phyloP scores from a whole-genome alignment of 2,888 invertebrate species.

The Poecilobothrus nobilitatus region DNA sequence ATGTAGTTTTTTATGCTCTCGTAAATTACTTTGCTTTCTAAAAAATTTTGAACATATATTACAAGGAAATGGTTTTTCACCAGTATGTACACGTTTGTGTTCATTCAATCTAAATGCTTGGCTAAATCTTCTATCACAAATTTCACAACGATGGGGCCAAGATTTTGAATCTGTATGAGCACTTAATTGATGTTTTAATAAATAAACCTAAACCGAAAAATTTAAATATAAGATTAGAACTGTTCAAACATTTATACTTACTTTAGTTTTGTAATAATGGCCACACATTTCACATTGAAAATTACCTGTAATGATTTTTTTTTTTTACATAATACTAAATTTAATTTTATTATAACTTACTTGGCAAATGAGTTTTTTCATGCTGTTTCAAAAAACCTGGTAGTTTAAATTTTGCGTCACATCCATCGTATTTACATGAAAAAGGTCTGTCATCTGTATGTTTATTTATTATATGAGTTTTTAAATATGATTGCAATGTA shows the following conservation, averaged over 20 bases:
- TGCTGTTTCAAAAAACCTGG: too few relatives aligned
- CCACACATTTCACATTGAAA: too few relatives aligned
- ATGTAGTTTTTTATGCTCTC: conserved; percentile 17
- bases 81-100: conserved; percentile 16
- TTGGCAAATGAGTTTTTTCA: too few relatives aligned
- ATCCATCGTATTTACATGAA: too few relatives aligned
- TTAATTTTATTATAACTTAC: too few relatives aligned
- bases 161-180: background rate
- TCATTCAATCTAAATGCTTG: background rate
- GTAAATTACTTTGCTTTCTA: conserved; percentile 14
- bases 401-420: too few relatives aligned
- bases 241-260: too few relatives aligned
- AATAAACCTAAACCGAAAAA: background rate
- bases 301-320: too few relatives aligned
- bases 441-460: too few relatives aligned
- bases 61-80: conserved; percentile 18
- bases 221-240: too few relatives aligned
- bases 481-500: conserved; percentile 9
- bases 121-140: background rate
- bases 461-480: conserved; percentile 10
- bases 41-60: conserved; percentile 16
- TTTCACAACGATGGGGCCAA: conserved; percentile 4
- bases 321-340: too few relatives aligned
- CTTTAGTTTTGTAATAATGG: too few relatives aligned
- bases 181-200: background rate